Percentiles rank a stretch among this genome's conserved stretches.
Evolutionary conservation across 2,797 vertebrate species (phyloP).

Genomic region (Corythornis leucogaster): DNA sequence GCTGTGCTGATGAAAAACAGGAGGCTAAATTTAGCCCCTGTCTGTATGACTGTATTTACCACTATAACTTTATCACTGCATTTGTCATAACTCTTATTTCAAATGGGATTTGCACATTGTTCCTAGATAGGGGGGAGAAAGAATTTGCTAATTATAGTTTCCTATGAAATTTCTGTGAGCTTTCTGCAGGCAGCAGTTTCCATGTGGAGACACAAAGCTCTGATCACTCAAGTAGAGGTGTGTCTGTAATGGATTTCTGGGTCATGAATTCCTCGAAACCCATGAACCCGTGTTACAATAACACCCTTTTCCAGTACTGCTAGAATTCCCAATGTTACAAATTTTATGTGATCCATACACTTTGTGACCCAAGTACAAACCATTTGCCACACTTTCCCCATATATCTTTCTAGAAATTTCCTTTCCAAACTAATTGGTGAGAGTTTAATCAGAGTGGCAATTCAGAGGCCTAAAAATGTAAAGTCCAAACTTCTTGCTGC

Average conservation of each 20-base stretch:
- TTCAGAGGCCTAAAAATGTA: constrained; percentile 1
- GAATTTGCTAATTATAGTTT: background rate
- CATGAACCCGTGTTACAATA: background rate
- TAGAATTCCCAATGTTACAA: background rate
- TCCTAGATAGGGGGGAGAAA: background rate
- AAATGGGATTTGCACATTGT: background rate
- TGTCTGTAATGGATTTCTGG: background rate
- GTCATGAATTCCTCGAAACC: background rate
- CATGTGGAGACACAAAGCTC: background rate
- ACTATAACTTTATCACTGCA: background rate
- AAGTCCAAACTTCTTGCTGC: constrained; percentile 4
- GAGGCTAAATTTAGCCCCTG: background rate
- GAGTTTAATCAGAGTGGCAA: constrained; percentile 25
- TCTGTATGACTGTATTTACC: background rate
- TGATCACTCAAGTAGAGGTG: background rate
- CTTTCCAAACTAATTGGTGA: background rate
- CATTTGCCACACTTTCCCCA: background rate
- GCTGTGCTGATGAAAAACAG: background rate
- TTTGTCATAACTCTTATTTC: background rate
- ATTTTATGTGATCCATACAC: background rate
- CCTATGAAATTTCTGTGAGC: background rate
- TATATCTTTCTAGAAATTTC: constrained; percentile 9
- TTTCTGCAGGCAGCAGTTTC: background rate
- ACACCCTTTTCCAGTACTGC: background rate
- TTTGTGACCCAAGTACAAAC: background rate